Evolutionary conservation across 2,888 invertebrate genomes (phyloP).

Genomic region (Philereme transversata): DNA sequence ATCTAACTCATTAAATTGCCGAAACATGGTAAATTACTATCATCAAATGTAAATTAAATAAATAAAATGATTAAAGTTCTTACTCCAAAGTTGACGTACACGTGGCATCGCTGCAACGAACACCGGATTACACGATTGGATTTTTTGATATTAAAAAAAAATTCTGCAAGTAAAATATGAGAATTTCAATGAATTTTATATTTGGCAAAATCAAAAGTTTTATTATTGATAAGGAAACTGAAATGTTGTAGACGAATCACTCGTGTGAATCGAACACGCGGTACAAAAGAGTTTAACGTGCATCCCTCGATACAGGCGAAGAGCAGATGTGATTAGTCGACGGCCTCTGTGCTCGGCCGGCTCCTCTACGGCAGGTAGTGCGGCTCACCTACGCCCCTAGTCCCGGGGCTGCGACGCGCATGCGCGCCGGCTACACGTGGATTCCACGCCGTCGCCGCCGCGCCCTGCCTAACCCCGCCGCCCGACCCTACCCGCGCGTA

Average conservation of each 20-base stretch:
- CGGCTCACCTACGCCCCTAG: conserved; percentile 14
- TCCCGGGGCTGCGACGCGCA: conserved; percentile 16
- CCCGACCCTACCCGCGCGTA: conserved; percentile 4
- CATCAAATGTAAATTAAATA: neutral
- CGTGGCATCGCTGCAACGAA: neutral
- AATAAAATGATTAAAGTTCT: neutral
- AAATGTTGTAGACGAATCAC: neutral
- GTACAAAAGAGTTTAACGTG: conserved; percentile 28
- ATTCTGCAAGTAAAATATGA: no score
- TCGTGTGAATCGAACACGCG: neutral
- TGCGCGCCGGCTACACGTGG: conserved; percentile 25
- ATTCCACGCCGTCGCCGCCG: conserved; percentile 17
- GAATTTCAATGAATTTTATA: no score
- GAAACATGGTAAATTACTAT: no score
- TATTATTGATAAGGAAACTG: neutral
- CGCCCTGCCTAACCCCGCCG: conserved; percentile 21
- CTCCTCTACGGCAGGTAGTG: conserved; percentile 21
- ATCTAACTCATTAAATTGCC: conserved; percentile 2
- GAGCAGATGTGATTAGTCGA: conserved; percentile 18
- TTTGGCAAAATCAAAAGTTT: no score
- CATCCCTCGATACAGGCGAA: conserved; percentile 6
- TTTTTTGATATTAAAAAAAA: neutral
- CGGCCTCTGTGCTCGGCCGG: conserved; percentile 12
- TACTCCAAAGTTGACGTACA: neutral
- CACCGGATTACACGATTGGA: neutral